Percentiles rank a stretch among this genome's conserved stretches.
These are phyloP conservation scores for Eretmochelys imbricata DNA, from an alignment of 2,113 vertebrate genomes.

Conservation along the genomic window DNA sequence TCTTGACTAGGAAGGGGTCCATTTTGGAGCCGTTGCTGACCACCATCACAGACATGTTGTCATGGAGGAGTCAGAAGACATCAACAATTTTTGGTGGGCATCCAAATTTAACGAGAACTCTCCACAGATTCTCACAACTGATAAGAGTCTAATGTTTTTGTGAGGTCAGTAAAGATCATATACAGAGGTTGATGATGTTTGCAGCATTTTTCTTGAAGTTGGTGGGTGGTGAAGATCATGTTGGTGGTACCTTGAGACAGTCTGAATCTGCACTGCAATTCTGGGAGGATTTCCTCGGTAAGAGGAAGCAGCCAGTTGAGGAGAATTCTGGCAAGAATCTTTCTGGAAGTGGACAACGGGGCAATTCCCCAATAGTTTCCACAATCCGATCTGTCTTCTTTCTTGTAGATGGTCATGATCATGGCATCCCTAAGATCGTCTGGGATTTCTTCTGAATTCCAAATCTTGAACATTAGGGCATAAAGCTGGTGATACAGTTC, in stretches of 20 bases:
- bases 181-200: background rate
- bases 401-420: background rate
- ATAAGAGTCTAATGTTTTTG: background rate
- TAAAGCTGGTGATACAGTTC: background rate
- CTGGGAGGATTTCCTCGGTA: background rate
- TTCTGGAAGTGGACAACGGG: background rate
- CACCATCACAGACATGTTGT: background rate
- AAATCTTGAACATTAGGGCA: background rate
- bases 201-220: background rate
- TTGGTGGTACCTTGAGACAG: background rate
- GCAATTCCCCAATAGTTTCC: background rate
- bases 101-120: background rate
- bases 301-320: background rate
- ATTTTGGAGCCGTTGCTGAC: background rate
- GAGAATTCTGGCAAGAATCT: background rate
- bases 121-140: background rate
- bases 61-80: background rate
- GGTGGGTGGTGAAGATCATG: background rate
- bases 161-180: background rate
- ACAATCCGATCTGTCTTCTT: background rate
- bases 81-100: background rate
- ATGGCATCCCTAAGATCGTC: background rate
- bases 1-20: background rate
- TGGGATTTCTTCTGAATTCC: background rate
- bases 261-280: background rate